Base-by-base conservation (phyloP, 2,113 vertebrate species). In the Myanophis thanlyinensis region DNA sequence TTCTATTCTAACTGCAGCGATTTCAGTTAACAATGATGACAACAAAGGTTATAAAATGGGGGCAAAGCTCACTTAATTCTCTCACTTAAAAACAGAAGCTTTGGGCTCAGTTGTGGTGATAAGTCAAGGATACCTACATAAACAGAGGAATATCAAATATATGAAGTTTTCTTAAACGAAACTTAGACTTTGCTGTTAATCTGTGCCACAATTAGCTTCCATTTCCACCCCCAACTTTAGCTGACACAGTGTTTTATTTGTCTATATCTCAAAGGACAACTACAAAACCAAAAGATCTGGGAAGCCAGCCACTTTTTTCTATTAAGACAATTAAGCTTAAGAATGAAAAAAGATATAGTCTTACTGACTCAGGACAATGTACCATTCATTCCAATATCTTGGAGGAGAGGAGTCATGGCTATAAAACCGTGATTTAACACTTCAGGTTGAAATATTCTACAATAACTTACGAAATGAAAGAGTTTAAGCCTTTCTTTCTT, bases 261-360 rank as follows among this genome's bases (percentile, higher is more conserved):
- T 15, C 35, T 90, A 22, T 90, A 52, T 53, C 93, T 86, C 73
- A 93, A 25, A 5, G 52, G 35, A 22, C 8, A 53, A 25, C 0
- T 46, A 59, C 0, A 5, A 59, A 20, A 49, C 46, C 27, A 40
- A 40, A 40, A 93, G 94, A 86, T 89, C 46, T 53, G 47, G 22
- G 54, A 93, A 94, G 85, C 4, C 52, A 94, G 30, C 13, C 47
- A 91, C 52, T 85, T 73, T 88, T 46, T 88, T 86, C 46, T 92
- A 47, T 89, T 89, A 89, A 40, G 73, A 49, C 92, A 59, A 62
- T 85, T 92, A 89, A 84, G 15, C 73, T 89, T 89, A 89, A 85
- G 73, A 92, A 89, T 44, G 30, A 5, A 25, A 25, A 27, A 10
- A 7, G 4, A 89, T 51, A 12, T 9, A 85, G 46, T 89, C 62